A percentile compares a stretch with the other conserved stretches of the same genome.
phyloP scores from a whole-genome alignment of 2,797 vertebrate species.

The Oceanodroma leucorhoa region DNA sequence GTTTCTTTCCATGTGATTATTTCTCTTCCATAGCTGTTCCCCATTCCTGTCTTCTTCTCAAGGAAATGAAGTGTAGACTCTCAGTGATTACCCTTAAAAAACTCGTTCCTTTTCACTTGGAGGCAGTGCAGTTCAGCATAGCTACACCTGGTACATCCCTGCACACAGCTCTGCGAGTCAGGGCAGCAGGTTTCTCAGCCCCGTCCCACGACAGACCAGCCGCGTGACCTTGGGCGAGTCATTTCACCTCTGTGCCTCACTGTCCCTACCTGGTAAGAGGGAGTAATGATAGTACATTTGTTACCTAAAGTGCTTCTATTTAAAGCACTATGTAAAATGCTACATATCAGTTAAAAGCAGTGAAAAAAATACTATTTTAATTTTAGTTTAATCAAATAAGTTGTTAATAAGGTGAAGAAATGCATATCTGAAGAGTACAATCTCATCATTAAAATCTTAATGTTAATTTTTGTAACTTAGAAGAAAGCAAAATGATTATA shows the following conservation, averaged over 20 bases:
- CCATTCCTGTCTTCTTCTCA: background rate
- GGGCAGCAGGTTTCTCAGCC: background rate
- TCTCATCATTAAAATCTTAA: background rate
- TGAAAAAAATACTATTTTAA: background rate
- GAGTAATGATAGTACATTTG: background rate
- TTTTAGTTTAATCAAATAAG: background rate
- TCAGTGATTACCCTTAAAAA: background rate
- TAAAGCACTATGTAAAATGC: background rate
- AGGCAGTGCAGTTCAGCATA: background rate
- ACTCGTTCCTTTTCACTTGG: background rate
- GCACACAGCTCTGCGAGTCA: background rate
- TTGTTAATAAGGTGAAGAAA: slow-evolving; percentile 5
- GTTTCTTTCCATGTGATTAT: background rate
- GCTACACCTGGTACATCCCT: background rate
- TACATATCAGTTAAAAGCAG: background rate
- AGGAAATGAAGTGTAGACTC: background rate
- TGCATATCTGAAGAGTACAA: background rate
- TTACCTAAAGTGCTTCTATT: background rate
- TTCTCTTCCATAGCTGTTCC: background rate
- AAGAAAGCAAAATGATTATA: slow-evolving; percentile 32
- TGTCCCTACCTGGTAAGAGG: background rate
- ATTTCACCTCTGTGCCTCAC: slow-evolving; percentile 49
- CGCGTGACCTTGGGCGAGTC: background rate
- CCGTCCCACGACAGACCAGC: background rate
- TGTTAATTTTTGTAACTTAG: slow-evolving; percentile 48